Evolutionary conservation across 2,797 vertebrate species (phyloP).

Genomic region (Australoheros facetus): DNA sequence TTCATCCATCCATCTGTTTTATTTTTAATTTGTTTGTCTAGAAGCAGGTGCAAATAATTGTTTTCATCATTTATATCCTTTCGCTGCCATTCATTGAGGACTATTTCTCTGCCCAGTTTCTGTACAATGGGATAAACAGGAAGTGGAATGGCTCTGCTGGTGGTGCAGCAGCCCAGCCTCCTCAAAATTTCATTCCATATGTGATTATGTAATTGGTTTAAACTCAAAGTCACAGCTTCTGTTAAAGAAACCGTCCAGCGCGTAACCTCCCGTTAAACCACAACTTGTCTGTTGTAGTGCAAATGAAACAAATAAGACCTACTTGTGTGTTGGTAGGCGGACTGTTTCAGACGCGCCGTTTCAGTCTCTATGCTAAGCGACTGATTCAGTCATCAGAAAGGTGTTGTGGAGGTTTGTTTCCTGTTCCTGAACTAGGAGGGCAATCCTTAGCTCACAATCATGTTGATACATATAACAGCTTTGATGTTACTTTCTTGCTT

Average conservation of each 20-base stretch:
- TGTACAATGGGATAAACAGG: not conserved
- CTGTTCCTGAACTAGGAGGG: not conserved
- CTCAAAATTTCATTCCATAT: not conserved
- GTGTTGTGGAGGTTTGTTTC: not conserved
- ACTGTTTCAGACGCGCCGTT: not conserved
- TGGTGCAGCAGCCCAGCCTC: not conserved
- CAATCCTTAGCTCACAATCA: not conserved
- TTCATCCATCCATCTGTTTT: not conserved
- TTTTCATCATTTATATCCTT: not conserved
- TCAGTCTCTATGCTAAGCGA: not conserved
- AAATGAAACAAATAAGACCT: not conserved
- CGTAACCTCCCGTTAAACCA: not conserved
- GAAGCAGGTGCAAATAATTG: not conserved
- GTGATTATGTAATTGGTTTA: not conserved
- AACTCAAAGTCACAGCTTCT: not conserved
- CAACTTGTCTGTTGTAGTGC: not conserved
- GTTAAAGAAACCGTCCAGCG: not conserved
- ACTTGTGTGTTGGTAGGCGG: not conserved
- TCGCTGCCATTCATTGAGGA: not conserved
- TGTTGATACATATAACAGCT: not conserved
- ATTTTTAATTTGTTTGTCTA: not conserved
- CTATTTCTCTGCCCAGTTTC: not conserved
- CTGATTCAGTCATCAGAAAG: not conserved
- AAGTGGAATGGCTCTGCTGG: not conserved
- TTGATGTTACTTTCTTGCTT: not conserved